Base-by-base conservation (phyloP, 2,888 invertebrate genomes). In the Leucophenga montana region DNA sequence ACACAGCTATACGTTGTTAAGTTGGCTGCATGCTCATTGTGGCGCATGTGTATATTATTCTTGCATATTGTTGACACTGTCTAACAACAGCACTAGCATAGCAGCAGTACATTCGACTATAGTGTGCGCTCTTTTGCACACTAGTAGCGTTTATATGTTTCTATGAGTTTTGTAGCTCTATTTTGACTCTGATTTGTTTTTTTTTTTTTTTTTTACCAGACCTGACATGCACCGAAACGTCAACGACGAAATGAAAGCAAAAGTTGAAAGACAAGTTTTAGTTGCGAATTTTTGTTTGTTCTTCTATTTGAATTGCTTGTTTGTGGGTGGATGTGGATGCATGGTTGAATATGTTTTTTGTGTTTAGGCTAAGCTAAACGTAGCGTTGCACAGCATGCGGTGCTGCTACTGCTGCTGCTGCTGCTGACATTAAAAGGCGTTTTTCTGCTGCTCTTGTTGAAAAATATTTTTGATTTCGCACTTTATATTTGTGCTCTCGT, bases 241-340 rank as follows among this genome's bases (percentile, higher is more conserved):
- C 68, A 53, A 56, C 64, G 65, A 53, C 59, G 62, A 77, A 85
- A 83, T 77, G 86, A 86, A 86, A 86, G 86, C 86, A 86, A 86
- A 85, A 86, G 86, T 86, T 83, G 85, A 79, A 78, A 78, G 79
- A 83, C 86, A 77, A 80, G 84, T 84, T 83, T 79, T 76, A 73
- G 70, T 62, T 46, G 46, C 16, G 50, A 6, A 50, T 18, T 50
- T 18, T 50, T 50, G 5, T 50, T 50, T 50, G 11, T 39, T 39
- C 8, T 39, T 39, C 3, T 39, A 11, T 8, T 39, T 39, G 11
- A 39, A 39, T 39, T 39, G 39, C 1, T 39, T 39, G 39, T 39
- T 39, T 39, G 39, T 39, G 39, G 39, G 39, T 39, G 39, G 39
- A 39, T 8, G 39, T 39, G 39, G 39, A 39, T 8, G 39, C 1